Base-by-base conservation (phyloP, 2,113 vertebrate species). In the Xenotilapia leptura region DNA sequence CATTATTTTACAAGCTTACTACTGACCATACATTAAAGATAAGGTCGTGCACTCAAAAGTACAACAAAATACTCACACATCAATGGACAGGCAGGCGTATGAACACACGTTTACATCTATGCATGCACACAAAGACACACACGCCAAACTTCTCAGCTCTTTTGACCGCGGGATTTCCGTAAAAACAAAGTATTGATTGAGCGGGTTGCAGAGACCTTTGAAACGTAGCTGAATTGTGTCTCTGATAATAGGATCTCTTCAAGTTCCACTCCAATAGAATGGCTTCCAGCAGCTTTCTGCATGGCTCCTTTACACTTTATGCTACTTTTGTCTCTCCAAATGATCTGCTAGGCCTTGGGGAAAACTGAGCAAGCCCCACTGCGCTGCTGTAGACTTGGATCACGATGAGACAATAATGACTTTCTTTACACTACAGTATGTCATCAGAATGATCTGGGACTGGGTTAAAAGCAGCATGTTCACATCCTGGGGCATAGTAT, bases 221-320 rank as follows among this genome's bases (percentile, higher is more conserved):
- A 90, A 89, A 91, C 60, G 45, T 49, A 89, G 82, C 83, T 83
- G 83, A 92, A 93, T 88, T 87, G 90, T 84, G 82, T 88, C 65
- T 88, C 90, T 92, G 86, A 93, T 95, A 93, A 95, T 93, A 86
- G 90, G 92, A 95, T 93, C 90, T 92, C 87, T 95, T 92, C 65
- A 89, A 92, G 88, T 93, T 94, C 73, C 88, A 93, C 95, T 94
- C 85, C 84, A 93, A 80, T 80, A 87, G 91, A 86, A 95, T 90
- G 87, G 90, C 94, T 94, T 94, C 89, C 87, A 93, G 95, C 86
- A 1, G 82, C 81, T 83, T 38, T 88, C 49, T 70, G 75, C 79
- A 84, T 28, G 36, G 36, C 89, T 89, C 28, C 28, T 73, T 84
- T 9, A 55, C 54, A 83, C 40, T 90, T 88, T 79, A 84, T 83